Conservation (phyloP, 2,888 invertebrate genomes). For the Napeogenes inachia region DNA sequence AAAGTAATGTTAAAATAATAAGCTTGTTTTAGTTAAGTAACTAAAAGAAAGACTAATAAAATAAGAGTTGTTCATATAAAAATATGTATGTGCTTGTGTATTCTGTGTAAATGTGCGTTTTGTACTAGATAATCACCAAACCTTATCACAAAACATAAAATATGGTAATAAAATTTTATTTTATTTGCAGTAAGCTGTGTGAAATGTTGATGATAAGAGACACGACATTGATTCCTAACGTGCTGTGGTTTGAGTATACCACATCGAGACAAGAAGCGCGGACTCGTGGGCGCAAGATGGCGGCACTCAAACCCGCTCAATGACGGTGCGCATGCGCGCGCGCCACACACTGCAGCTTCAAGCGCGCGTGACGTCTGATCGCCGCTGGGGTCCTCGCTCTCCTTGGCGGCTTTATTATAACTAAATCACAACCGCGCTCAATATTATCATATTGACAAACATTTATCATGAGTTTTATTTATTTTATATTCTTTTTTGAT, state of each 20-base stretch:
- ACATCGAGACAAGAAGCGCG: constrained; percentile 90
- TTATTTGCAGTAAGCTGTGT: constrained; percentile 84
- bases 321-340: constrained; percentile 81
- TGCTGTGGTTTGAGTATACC: constrained; percentile 95
- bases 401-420: constrained; percentile 54
- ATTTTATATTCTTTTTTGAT: background rate
- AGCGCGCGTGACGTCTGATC: constrained; percentile 71
- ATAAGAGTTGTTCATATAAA: too few species aligned
- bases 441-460: constrained; percentile 35
- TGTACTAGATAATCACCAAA: too few species aligned
- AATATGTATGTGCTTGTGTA: too few species aligned
- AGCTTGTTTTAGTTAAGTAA: too few species aligned
- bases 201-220: constrained; percentile 92
- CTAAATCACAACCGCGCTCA: constrained; percentile 43
- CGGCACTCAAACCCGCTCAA: constrained; percentile 87
- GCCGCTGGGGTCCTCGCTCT: constrained; percentile 61
- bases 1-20: too few species aligned
- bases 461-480: constrained; percentile 9
- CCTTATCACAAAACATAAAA: too few species aligned
- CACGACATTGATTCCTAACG: constrained; percentile 93
- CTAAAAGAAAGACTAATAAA: too few species aligned
- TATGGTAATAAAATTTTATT: constrained; percentile 7
- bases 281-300: constrained; percentile 86
- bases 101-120: too few species aligned
- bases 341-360: constrained; percentile 40